Evolutionary conservation across 2,888 invertebrate genomes (phyloP).

Genomic region (Cantharis nigra): DNA sequence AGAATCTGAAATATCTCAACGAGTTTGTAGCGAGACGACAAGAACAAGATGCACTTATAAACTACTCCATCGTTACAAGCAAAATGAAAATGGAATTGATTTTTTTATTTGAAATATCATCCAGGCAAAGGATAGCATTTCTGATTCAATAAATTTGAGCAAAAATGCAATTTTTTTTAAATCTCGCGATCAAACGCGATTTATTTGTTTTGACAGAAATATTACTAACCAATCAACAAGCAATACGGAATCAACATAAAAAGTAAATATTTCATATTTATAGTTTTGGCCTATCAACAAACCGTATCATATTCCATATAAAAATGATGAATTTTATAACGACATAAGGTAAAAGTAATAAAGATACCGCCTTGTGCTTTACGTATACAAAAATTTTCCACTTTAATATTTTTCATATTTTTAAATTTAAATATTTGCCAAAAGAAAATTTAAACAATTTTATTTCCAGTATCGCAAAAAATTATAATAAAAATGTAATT

Average conservation of each 20-base stretch:
- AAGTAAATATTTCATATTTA: not conserved
- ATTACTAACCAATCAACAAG: not conserved
- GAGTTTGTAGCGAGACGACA: not conserved
- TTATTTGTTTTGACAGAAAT: not conserved
- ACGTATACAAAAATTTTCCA: not conserved
- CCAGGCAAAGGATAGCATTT: not conserved
- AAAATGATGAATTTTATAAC: not conserved
- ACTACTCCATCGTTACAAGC: not conserved
- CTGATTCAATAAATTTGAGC: not conserved
- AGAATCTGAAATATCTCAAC: constrained; percentile 2
- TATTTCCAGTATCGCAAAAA: not conserved
- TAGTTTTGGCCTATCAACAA: not conserved
- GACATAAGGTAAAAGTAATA: not conserved
- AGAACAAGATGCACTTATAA: constrained; percentile 8
- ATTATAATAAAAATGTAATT: not conserved
- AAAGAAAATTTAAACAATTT: not conserved
- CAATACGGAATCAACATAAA: not conserved
- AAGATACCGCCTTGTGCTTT: not conserved
- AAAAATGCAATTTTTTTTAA: not conserved
- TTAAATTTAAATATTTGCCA: not conserved
- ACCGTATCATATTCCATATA: not conserved
- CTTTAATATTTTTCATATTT: not conserved
- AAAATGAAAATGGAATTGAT: not conserved
- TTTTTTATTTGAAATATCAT: not conserved
- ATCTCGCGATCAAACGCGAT: not conserved